These are phyloP conservation scores for Lapara coniferarum DNA, from an alignment of 2,888 invertebrate genomes.

Conservation along the genomic window DNA sequence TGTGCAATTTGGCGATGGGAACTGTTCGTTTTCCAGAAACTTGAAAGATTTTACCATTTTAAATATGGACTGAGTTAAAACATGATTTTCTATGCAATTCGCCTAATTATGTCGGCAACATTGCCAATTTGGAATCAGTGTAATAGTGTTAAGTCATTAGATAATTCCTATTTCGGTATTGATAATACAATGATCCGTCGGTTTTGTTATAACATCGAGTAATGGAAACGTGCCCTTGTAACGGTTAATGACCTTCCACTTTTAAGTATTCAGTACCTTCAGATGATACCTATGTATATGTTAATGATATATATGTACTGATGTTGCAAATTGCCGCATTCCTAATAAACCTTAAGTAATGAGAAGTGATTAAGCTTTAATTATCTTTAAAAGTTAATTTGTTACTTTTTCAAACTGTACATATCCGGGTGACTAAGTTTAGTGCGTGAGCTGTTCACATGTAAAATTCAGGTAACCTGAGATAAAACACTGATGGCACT, in stretches of 20 bases:
- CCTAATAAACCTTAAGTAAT: constrained; percentile 16
- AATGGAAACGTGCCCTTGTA: neutral
- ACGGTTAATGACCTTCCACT: neutral
- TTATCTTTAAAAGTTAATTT: neutral
- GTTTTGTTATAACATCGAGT: neutral
- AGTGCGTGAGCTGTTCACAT: too few species aligned
- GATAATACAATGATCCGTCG: neutral
- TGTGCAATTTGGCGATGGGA: constrained; percentile 35
- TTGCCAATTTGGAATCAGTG: constrained; percentile 4
- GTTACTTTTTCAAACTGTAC: neutral
- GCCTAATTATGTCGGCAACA: neutral
- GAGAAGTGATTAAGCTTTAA: constrained; percentile 11
- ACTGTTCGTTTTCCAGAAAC: constrained; percentile 36
- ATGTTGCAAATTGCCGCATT: neutral
- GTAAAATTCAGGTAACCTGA: too few species aligned
- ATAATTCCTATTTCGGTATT: neutral
- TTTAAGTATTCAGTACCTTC: constrained; percentile 17
- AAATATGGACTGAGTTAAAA: constrained; percentile 39
- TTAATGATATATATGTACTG: neutral
- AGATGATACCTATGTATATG: too few species aligned
- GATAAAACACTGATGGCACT: too few species aligned
- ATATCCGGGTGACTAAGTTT: neutral
- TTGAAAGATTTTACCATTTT: constrained; percentile 38
- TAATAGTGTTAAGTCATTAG: neutral
- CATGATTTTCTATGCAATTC: constrained; percentile 28